Percentiles rank a stretch among this genome's conserved stretches.
Conservation (phyloP, 1,140 invertebrate genomes). For the Oppia nitens region DNA sequence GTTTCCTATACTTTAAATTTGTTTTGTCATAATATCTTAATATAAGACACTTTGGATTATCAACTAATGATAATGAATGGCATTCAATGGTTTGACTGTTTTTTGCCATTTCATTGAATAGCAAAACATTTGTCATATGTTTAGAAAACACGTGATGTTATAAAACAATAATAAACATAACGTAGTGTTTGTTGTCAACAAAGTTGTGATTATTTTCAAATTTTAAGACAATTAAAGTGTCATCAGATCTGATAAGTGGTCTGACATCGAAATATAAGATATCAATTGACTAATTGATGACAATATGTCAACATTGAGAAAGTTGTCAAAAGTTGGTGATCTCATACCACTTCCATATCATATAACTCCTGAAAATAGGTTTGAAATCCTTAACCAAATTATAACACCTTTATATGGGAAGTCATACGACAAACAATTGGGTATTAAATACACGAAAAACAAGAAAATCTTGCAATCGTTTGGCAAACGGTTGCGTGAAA, state of each 20-base stretch:
- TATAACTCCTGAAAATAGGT: conserved; percentile 10
- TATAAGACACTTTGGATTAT: background rate
- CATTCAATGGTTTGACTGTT: background rate
- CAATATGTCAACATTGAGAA: too few species aligned
- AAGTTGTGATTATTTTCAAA: too few species aligned
- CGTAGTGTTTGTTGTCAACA: too few species aligned
- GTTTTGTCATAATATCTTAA: background rate
- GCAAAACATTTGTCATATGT: too few species aligned
- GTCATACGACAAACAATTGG: conserved; percentile 10
- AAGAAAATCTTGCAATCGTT: conserved; percentile 8
- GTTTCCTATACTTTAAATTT: background rate
- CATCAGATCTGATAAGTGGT: too few species aligned
- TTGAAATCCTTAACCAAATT: conserved; percentile 10
- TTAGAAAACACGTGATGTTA: too few species aligned
- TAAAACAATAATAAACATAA: too few species aligned
- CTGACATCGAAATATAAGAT: too few species aligned
- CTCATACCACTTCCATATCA: conserved; percentile 8
- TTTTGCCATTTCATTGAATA: too few species aligned
- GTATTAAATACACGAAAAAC: conserved; percentile 13
- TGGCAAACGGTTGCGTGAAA: conserved; percentile 8
- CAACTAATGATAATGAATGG: background rate
- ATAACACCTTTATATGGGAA: conserved; percentile 4
- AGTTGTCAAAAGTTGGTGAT: too few species aligned
- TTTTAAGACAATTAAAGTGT: too few species aligned
- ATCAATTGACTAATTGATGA: too few species aligned